A percentile compares a stretch with the other conserved stretches of the same genome.
Conservation (phyloP, 2,113 vertebrate genomes). For the Felis catus region DNA sequence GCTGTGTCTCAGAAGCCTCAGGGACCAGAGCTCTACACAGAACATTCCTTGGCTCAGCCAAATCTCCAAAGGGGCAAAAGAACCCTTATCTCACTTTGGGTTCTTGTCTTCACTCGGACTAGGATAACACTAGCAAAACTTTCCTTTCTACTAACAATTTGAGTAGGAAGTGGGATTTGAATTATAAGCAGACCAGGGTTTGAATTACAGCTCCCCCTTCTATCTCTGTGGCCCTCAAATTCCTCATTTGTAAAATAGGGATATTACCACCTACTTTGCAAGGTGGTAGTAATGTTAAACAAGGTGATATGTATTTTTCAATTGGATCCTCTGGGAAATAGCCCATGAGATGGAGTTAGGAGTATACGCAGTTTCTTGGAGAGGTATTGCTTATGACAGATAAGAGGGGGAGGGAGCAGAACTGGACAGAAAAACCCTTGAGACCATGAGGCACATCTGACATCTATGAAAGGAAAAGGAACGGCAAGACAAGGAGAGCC, state of each 20-base stretch:
- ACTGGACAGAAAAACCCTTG: not conserved
- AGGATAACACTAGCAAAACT: not conserved
- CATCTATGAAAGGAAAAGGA: not conserved
- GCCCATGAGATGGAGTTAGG: not conserved
- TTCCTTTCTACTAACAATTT: not conserved
- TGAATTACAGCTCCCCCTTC: not conserved
- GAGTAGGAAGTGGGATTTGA: not conserved
- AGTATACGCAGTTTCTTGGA: not conserved
- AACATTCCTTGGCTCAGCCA: not conserved
- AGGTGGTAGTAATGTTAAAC: not conserved
- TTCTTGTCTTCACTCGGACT: not conserved
- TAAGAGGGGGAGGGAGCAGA: not conserved
- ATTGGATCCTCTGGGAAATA: not conserved
- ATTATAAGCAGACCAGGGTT: not conserved
- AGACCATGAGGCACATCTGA: not conserved
- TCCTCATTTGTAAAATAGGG: not conserved
- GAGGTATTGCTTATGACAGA: not conserved
- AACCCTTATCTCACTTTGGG: not conserved
- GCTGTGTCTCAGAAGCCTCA: not conserved
- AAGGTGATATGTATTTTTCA: not conserved
- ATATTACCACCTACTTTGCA: not conserved
- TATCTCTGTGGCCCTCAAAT: not conserved
- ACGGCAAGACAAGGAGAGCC: not conserved
- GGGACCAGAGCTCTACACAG: not conserved
- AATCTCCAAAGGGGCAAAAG: not conserved